phyloP scores from a whole-genome alignment of 2,888 invertebrate genomes.

The Tetranychus truncatus region DNA sequence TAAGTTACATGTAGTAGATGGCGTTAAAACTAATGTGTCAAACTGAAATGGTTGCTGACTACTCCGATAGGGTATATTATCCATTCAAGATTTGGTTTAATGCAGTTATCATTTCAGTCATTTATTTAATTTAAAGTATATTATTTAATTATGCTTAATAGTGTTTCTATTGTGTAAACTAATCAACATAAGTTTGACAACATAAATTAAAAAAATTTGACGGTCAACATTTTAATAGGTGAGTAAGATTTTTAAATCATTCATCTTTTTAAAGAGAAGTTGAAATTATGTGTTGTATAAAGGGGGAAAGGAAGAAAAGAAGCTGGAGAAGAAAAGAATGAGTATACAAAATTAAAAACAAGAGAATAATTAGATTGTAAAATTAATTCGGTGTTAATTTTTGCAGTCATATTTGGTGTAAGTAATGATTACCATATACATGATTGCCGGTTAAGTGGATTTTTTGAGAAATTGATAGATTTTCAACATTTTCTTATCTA shows the following conservation, averaged over 20 bases:
- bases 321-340: conserved; percentile 1
- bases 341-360: not conserved
- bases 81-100: not conserved
- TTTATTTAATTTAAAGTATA: conserved; percentile 17
- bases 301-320: not conserved
- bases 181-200: not conserved
- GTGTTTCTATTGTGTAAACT: not conserved
- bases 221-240: not conserved
- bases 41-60: too few relatives aligned
- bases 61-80: too few relatives aligned
- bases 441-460: not conserved
- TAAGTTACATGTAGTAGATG: too few relatives aligned
- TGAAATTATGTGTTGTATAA: not conserved
- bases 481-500: too few relatives aligned
- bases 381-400: not conserved
- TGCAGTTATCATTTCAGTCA: not conserved
- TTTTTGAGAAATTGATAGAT: too few relatives aligned
- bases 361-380: not conserved
- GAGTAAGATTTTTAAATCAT: not conserved
- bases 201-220: too few relatives aligned
- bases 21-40: too few relatives aligned
- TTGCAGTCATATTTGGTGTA: not conserved
- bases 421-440: not conserved
- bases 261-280: not conserved
- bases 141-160: not conserved